Percentiles rank a stretch among this genome's conserved stretches.
Evolutionary conservation across 2,888 invertebrate genomes (phyloP).

Genomic region (Drosophila affinis): DNA sequence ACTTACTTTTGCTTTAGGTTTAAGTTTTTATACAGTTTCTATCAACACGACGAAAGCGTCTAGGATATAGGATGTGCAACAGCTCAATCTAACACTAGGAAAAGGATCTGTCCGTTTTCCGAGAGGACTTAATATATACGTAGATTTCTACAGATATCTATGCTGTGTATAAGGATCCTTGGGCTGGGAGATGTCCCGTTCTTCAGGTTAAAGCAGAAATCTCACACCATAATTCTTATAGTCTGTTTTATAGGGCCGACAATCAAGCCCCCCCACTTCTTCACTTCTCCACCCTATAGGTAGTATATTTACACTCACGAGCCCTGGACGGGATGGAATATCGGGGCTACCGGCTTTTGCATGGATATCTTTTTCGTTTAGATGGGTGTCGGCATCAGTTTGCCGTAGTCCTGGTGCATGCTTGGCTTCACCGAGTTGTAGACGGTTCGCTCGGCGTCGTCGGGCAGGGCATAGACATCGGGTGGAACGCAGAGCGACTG

Average conservation of each 20-base stretch:
- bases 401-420: constrained; percentile 92
- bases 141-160: constrained; percentile 8
- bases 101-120: constrained; percentile 3
- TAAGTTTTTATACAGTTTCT: constrained; percentile 37
- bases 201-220: too few relatives aligned
- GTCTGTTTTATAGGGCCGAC: not conserved
- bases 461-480: constrained; percentile 91
- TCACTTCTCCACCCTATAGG: not conserved
- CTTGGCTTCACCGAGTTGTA: constrained; percentile 96
- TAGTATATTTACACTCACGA: constrained; percentile 20
- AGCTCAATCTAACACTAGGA: constrained; percentile 38
- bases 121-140: constrained; percentile 8
- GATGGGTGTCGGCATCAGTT: constrained; percentile 93
- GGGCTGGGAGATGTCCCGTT: not conserved
- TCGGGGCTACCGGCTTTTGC: not conserved
- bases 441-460: constrained; percentile 92
- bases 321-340: constrained; percentile 36
- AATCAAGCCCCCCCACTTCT: too few relatives aligned
- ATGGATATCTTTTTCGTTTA: constrained; percentile 84
- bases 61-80: constrained; percentile 66
- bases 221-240: not conserved
- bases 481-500: constrained; percentile 93
- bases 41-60: constrained; percentile 64
- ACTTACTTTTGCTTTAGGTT: constrained; percentile 21
- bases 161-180: not conserved